Evolutionary conservation across 2,888 invertebrate species (phyloP).

Genomic region (Notodromas monacha): DNA sequence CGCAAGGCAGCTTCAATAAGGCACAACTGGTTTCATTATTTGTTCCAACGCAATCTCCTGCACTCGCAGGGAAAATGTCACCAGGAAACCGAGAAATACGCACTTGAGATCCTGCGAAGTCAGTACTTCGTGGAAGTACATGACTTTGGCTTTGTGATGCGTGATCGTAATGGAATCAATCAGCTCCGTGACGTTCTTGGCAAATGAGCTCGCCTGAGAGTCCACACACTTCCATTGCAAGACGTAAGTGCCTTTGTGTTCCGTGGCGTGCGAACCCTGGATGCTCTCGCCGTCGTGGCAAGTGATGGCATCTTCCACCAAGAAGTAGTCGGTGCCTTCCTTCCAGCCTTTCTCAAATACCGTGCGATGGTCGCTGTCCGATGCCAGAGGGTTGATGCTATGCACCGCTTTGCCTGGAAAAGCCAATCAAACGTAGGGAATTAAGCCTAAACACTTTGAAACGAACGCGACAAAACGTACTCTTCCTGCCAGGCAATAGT

Average conservation of each 20-base stretch:
- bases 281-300: conserved; percentile 79
- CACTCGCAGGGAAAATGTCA: too few relatives aligned
- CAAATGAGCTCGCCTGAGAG: conserved; percentile 13
- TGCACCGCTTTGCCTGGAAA: conserved; percentile 9
- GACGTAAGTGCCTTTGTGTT: conserved; percentile 35
- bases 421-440: too few relatives aligned
- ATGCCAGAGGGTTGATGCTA: conserved; percentile 11
- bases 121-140: conserved; percentile 66
- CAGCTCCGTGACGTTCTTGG: conserved; percentile 12
- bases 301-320: conserved; percentile 42
- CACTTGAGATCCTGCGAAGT: conserved; percentile 59
- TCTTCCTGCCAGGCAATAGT: too few relatives aligned
- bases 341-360: conserved; percentile 31
- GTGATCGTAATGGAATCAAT: conserved; percentile 13
- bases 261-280: conserved; percentile 25
- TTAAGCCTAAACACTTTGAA: too few relatives aligned
- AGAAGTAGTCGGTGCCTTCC: conserved; percentile 39
- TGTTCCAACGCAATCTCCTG: too few relatives aligned
- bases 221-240: conserved; percentile 54
- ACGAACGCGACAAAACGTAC: too few relatives aligned
- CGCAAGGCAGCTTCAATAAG: too few relatives aligned
- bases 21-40: too few relatives aligned
- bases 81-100: too few relatives aligned
- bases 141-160: conserved; percentile 40
- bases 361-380: conserved; percentile 15